A percentile compares a stretch with the other conserved stretches of the same genome.
Conservation (phyloP, 2,797 vertebrate genomes). For the Gallinago nigripennis region DNA sequence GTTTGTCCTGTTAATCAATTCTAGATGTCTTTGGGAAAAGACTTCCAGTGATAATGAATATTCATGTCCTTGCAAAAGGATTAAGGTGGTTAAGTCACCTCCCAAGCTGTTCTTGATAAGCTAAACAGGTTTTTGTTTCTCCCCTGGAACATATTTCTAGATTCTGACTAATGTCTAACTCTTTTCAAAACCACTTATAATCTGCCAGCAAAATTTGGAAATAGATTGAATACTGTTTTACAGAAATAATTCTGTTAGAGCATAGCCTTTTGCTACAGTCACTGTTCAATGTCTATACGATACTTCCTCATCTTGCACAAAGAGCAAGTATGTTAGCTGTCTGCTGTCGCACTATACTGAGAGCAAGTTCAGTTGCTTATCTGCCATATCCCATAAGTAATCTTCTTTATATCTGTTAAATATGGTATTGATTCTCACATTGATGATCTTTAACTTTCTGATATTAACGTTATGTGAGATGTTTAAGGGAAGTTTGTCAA, state of each 20-base stretch:
- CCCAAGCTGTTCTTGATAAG: background rate
- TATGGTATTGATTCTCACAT: background rate
- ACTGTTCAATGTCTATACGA: rapidly evolving
- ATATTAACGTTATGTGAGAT: background rate
- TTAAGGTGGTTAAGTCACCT: background rate
- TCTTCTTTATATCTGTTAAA: background rate
- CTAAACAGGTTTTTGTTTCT: background rate
- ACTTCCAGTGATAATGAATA: background rate
- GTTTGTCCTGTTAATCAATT: background rate
- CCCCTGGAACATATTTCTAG: background rate
- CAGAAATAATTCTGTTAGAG: background rate
- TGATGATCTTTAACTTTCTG: background rate
- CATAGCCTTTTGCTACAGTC: background rate
- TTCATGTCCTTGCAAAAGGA: background rate
- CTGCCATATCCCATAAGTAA: background rate
- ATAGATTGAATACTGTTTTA: background rate
- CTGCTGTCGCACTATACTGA: background rate
- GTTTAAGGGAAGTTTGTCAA: background rate
- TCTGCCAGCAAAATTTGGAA: background rate
- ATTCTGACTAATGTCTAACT: background rate
- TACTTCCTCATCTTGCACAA: background rate
- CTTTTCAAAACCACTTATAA: background rate
- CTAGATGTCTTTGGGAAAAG: background rate
- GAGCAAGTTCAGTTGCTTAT: background rate
- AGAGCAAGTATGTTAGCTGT: background rate